Base-by-base conservation (phyloP, 2,888 invertebrate species). In the Drosophila setosimentum region DNA sequence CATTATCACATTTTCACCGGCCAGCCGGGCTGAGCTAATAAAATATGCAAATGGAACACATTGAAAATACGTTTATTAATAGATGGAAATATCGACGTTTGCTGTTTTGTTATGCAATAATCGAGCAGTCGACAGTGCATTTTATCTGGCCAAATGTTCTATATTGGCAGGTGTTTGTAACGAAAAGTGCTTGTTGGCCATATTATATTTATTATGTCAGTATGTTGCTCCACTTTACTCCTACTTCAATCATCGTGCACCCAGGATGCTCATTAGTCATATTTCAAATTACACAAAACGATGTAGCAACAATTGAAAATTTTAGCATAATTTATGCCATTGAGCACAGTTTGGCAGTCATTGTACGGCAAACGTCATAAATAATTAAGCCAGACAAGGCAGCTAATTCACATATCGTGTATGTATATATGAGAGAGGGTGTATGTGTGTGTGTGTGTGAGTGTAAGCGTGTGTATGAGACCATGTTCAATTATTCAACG, bases 1-100 rank as follows among this genome's bases (percentile, higher is more conserved):
- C 33, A 18, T 53, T 53, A 32, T 32, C n/a, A 8, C 21, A 45
- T 37, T 68, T 54, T 10, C 29, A 50, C 10, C 10, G 18, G 27
- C 18, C 18, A 11, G 10, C 10, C 24, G 35, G 32, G 32, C 5
- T 37, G 18, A 37, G 27, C 72, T 62, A 54, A 73, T 83, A 64
- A 84, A 89, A 89, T 89, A 85, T 84, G 76, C 86, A 87, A 68
- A 66, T 54, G 62, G 70, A 84, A 72, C 51, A 55, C 70, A 78
- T 76, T 73, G 69, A 49, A 61, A 74, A 89, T 84, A 58, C 61
- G 85, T 73, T 84, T 87, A 89, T 84, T 85, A 89, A 89, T 87
- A 76, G 73, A 89, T 87, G 82, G 45, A 37, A 62, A 45, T 45
- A 53, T 58, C 55, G 59, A 54, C 54, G 59, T 40, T 35, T 53